Conservation (phyloP, 1,140 invertebrate species). For the Triops cancriformis region DNA sequence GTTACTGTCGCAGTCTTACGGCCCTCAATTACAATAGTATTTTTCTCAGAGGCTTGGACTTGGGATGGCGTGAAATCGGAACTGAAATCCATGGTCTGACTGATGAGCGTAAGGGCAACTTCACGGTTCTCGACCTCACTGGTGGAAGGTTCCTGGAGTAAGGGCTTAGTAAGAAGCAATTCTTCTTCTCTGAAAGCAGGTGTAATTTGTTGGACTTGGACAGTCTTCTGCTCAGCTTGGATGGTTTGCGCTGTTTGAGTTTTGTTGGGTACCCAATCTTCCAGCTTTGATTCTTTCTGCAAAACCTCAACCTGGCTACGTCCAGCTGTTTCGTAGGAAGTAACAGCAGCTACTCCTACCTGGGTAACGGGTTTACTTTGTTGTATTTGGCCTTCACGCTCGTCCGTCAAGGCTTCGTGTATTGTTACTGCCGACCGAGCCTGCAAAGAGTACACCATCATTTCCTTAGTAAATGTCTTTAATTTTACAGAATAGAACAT, state of each 20-base stretch:
- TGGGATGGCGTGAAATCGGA: neutral
- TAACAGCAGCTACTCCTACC: neutral
- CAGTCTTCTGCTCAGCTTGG: neutral
- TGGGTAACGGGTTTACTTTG: neutral
- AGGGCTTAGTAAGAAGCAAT: neutral
- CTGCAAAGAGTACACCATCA: neutral
- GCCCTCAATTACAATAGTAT: constrained; percentile 1
- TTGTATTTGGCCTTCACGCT: neutral
- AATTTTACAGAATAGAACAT: neutral
- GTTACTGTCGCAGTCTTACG: constrained; percentile 17
- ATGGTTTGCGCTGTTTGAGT: neutral
- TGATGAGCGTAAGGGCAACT: constrained; percentile 1
- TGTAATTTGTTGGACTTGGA: constrained; percentile 19
- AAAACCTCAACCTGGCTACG: constrained; percentile 23
- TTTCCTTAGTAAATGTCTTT: neutral
- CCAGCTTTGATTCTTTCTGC: constrained; percentile 28
- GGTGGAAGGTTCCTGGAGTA: neutral
- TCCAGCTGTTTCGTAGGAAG: constrained; percentile 9
- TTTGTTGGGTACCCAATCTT: constrained; percentile 29
- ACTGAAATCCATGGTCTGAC: constrained; percentile 20
- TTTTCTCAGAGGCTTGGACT: neutral
- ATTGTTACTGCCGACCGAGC: neutral
- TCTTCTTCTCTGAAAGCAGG: constrained; percentile 2
- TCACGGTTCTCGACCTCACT: neutral
- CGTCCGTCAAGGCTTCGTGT: neutral